Conservation (phyloP, 2,113 vertebrate genomes). For the Galemys pyrenaicus region DNA sequence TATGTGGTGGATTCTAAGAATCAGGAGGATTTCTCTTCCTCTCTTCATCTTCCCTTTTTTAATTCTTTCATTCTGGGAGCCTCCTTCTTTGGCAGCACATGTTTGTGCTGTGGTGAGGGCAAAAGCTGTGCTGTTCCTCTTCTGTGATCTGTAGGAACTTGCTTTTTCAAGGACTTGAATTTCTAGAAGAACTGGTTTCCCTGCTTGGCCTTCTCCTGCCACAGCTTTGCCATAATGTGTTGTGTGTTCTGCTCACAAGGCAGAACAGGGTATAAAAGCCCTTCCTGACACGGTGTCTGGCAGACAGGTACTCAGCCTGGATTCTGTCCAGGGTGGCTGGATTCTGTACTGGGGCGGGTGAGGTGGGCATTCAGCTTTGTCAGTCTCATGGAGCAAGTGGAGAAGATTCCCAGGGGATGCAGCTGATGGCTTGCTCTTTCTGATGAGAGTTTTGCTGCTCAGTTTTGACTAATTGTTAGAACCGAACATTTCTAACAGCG, state of each 20-base stretch:
- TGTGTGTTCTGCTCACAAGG: neutral
- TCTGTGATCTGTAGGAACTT: neutral
- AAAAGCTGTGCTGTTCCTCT: neutral
- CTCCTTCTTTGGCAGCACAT: neutral
- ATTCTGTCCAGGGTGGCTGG: rapidly evolving
- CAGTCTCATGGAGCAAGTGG: neutral
- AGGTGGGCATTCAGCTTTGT: neutral
- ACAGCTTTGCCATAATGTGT: no score
- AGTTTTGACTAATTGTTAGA: neutral
- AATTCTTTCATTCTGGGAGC: neutral
- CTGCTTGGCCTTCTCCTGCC: neutral
- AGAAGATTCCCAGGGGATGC: neutral
- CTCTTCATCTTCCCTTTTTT: neutral
- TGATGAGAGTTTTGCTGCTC: neutral
- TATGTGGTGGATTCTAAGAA: neutral
- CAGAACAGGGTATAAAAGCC: rapidly evolving
- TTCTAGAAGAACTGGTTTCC: conserved; percentile 25
- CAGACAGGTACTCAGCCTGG: rapidly evolving
- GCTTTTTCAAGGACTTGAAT: neutral
- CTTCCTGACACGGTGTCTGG: neutral
- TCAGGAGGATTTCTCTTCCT: neutral
- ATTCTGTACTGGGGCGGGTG: rapidly evolving
- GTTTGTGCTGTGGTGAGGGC: neutral
- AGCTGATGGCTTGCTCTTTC: neutral
- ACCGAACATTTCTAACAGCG: neutral